Base-by-base conservation (phyloP, 2,888 invertebrate species). In the Melinopterus prodromus region DNA sequence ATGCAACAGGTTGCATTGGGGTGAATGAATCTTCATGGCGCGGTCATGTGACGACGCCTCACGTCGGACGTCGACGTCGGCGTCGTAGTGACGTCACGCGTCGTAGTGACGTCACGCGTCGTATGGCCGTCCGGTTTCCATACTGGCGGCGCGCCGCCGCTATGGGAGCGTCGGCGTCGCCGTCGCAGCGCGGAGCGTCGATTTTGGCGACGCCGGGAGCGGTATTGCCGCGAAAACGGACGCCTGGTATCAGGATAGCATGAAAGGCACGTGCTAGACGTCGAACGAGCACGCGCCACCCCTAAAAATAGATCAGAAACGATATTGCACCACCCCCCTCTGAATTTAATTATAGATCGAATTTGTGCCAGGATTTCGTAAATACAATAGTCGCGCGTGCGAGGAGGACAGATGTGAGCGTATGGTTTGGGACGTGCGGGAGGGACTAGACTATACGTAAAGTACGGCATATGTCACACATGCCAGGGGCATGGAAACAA, bases 181-280 rank as follows among this genome's bases (percentile, higher is more conserved):
- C 78, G 71, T 16, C 78, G 71, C 76, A 75, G 90, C 90, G 90
- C 82, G 81, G 88, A 90, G 26, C 90, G 82, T 90, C 85, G 84
- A 89, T 80, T 82, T 12, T 77, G 78, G 80, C 75, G 88, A 85
- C 88, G 89, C 89, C 83, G 84, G 82, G 79, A 77, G 81, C 83
- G 83, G 78, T 84, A 83, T 83, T 83, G 85, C 85, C 87, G 86
- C 87, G 86, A 87, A 87, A 86, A 85, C 83, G 82, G 88, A 87
- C 86, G 87, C 86, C 81, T 70, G 80, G 82, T 86, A 86, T 80
- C 86, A 88, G 87, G 87, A 80, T 80, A 84, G 82, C 87, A 87
- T 78, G 15, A 77, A 79, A 16, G 53, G 35, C 26, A 14, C 16
- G 78, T 69, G 71, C 71, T 69, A 78, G 77, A 81, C 80, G 81